These are phyloP conservation scores for Pseudococcus viburni DNA, from an alignment of 2,888 invertebrate species.

Conservation along the genomic window DNA sequence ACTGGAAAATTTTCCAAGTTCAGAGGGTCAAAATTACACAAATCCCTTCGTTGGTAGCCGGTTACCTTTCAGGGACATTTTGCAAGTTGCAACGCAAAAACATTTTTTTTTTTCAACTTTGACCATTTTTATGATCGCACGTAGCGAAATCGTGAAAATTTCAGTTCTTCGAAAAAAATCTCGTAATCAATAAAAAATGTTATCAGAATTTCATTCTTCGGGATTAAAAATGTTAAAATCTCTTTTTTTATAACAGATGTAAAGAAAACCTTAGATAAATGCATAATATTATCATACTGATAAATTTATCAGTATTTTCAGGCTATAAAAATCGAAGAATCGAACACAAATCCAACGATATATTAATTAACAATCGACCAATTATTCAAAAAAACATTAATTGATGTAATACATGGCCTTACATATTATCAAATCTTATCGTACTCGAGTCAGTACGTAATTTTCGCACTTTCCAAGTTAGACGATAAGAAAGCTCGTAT, in stretches of 20 bases:
- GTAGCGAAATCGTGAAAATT: background rate
- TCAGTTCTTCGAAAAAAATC: background rate
- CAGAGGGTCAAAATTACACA: too few relatives aligned
- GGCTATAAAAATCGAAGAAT: background rate
- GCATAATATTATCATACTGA: conserved; percentile 10
- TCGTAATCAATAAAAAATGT: background rate
- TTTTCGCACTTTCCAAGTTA: background rate
- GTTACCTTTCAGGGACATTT: too few relatives aligned
- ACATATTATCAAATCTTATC: conserved; percentile 31
- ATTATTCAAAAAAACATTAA: conserved; percentile 36
- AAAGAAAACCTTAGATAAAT: background rate
- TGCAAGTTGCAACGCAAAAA: too few relatives aligned
- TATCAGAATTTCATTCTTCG: background rate
- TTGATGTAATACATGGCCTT: conserved; percentile 33
- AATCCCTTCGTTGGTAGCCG: too few relatives aligned
- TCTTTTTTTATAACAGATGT: background rate
- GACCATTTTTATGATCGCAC: too few relatives aligned
- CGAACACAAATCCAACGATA: background rate
- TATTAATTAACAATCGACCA: conserved; percentile 52
- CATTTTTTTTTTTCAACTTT: too few relatives aligned
- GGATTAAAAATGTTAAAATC: background rate
- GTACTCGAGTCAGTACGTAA: background rate
- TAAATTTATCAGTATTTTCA: conserved; percentile 36
- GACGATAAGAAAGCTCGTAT: background rate
- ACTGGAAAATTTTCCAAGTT: too few relatives aligned